Evolutionary conservation across 2,797 vertebrate genomes (phyloP), one percentile per base, ranked within the genome.

Genomic region (Takifugu rubripes): DNA sequence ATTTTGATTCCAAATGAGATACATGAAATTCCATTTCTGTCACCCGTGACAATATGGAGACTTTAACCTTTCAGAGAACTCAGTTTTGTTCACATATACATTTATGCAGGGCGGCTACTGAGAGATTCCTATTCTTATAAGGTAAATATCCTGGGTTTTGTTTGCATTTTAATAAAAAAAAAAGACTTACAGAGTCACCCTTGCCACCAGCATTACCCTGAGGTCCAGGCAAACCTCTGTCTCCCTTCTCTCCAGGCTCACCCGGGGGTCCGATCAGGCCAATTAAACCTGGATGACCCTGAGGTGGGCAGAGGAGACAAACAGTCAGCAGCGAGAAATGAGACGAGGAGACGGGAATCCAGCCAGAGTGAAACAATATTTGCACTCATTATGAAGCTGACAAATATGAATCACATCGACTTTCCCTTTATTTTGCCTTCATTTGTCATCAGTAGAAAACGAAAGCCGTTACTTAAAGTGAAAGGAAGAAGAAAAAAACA

Each of bases 161-260:
- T 40, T 40, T 40, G 36, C 11, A 9, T 73, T 6, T 21, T 17
- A 60, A 26, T 43, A 25, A 58, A 12, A 43, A 12, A 43, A 11
- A 17, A 2, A 46, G 68, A 92, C 96, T 94, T 78, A 99, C 97
- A 64, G 74, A 3, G 50, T 98, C 97, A 43, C 97, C 97, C 86
- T 99, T 99, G 48, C 88, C 84, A 83, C 97, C 97, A 27, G 71
- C 80, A 66, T 89, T 42, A 46, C 97, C 97, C 74, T 98, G 95
- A 40, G 88, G 88, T 58, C 97, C 97, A 54, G 96, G 97, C 64
- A 99, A 89, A 62, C 97, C 97, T 81, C 96, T 81, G 53, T 99
- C 97, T 75, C 97, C 97, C 77, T 93, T 93, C 78, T 93, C 92
- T 70, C 92, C 92, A 0, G 82, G 21, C 61, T 93, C 92, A 29